Percentiles rank a stretch among this genome's conserved stretches.
phyloP scores from a whole-genome alignment of 1,140 invertebrate genomes.

The Drosophila sp. region DNA sequence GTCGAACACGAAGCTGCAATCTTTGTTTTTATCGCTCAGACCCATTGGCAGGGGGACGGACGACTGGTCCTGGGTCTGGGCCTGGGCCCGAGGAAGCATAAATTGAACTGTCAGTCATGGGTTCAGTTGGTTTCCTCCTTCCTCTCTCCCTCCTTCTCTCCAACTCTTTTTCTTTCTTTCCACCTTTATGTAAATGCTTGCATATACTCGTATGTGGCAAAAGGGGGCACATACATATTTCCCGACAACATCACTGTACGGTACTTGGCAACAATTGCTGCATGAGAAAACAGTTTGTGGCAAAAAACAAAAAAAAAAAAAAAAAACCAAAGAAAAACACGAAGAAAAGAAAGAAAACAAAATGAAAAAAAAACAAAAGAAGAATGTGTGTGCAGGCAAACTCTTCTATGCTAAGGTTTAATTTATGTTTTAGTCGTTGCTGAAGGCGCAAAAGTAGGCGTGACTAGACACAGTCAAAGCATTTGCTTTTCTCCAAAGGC shows the following conservation, averaged over 20 bases:
- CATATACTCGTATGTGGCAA: conserved; percentile 33
- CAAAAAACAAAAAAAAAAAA: conserved; percentile 53
- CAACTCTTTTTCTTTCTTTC: conserved; percentile 16
- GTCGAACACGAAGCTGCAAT: conserved; percentile 73
- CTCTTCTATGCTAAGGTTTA: conserved; percentile 54
- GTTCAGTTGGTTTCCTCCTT: conserved; percentile 10
- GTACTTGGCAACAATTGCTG: conserved; percentile 78
- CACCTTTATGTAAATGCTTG: conserved; percentile 52
- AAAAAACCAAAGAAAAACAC: conserved; percentile 13
- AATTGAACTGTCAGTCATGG: conserved; percentile 77
- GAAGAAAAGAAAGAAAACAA: not conserved
- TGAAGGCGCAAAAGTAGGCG: conserved; percentile 44
- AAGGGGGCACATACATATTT: conserved; percentile 5
- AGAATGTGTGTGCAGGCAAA: conserved; percentile 37
- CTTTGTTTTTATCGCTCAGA: conserved; percentile 70
- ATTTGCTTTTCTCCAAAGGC: conserved; percentile 8
- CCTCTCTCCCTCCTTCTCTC: not conserved
- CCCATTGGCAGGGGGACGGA: conserved; percentile 16
- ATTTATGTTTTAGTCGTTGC: conserved; percentile 57
- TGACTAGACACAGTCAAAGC: conserved; percentile 35
- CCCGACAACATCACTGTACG: conserved; percentile 51
- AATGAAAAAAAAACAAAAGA: conserved; percentile 26
- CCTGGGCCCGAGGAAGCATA: conserved; percentile 70
- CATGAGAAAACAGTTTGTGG: conserved; percentile 71
- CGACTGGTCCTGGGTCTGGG: not conserved